phyloP scores from a whole-genome alignment of 1,140 invertebrate species.

The Drosophila athabasca region DNA sequence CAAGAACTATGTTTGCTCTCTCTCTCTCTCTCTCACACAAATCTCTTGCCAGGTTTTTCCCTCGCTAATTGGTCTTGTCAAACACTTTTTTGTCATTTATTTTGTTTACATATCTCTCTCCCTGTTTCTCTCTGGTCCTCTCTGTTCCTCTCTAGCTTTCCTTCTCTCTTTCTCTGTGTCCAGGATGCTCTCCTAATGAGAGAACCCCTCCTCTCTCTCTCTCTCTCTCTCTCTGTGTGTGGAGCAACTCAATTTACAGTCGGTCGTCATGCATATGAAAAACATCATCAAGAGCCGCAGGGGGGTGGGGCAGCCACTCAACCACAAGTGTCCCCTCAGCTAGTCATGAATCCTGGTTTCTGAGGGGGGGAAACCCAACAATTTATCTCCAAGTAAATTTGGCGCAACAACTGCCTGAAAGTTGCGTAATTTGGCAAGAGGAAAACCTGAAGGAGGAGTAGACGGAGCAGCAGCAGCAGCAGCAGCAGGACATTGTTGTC shows the following conservation, averaged over 20 bases:
- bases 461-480: neutral
- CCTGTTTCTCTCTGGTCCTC: too few relatives aligned
- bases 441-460: neutral
- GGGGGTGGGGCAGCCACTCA: conserved; percentile 19
- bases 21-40: too few relatives aligned
- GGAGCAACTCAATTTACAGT: conserved; percentile 49
- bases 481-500: conserved; percentile 38
- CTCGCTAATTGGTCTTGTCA: conserved; percentile 36
- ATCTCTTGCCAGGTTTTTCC: neutral
- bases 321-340: conserved; percentile 44
- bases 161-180: neutral
- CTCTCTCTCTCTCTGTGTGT: neutral
- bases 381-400: conserved; percentile 60
- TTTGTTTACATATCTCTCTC: conserved; percentile 3
- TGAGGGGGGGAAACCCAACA: conserved; percentile 42
- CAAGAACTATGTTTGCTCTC: too few relatives aligned
- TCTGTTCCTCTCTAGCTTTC: too few relatives aligned
- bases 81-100: conserved; percentile 34
- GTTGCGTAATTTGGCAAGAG: conserved; percentile 44
- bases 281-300: conserved; percentile 54
- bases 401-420: conserved; percentile 51
- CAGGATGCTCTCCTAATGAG: conserved; percentile 54
- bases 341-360: conserved; percentile 16
- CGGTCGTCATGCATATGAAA: conserved; percentile 59
- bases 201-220: neutral